Percentiles rank a stretch among this genome's conserved stretches.
phyloP scores from a whole-genome alignment of 1,140 invertebrate species.

The Drosophila teissieri region DNA sequence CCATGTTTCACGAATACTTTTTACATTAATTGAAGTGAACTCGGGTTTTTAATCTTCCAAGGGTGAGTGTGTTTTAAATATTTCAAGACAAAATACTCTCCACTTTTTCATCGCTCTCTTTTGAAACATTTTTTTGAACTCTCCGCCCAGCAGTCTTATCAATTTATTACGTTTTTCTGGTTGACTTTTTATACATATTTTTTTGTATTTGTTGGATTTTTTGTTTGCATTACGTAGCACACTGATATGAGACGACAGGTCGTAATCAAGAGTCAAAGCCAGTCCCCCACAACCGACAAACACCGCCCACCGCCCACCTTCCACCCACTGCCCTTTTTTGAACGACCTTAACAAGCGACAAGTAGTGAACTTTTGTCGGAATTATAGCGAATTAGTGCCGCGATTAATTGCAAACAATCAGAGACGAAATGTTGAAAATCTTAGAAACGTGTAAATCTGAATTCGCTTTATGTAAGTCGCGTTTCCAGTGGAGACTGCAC shows the following conservation, averaged over 20 bases:
- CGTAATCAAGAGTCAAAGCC: conserved; percentile 26
- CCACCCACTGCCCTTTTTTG: background rate
- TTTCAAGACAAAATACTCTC: conserved; percentile 1
- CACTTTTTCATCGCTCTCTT: background rate
- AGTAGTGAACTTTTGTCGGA: conserved; percentile 5
- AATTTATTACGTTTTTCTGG: conserved; percentile 11
- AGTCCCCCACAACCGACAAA: conserved; percentile 3
- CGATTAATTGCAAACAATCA: conserved; percentile 2
- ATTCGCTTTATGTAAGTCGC: conserved; percentile 19
- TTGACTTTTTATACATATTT: conserved; percentile 23
- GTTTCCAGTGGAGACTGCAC: conserved; percentile 23
- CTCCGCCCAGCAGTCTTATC: conserved; percentile 11
- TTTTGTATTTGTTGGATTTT: conserved; percentile 12
- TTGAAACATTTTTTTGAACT: background rate
- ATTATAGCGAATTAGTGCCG: background rate
- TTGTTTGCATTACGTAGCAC: conserved; percentile 24
- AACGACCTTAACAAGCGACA: conserved; percentile 6
- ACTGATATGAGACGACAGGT: conserved; percentile 14
- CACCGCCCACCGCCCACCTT: background rate
- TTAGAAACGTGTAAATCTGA: conserved; percentile 22
- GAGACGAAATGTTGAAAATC: background rate
- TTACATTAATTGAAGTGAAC: background rate
- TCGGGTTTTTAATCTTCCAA: background rate
- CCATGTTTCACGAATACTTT: no score
- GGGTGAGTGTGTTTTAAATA: background rate